Percentiles rank a stretch among this genome's conserved stretches.
Conservation (phyloP, 2,113 vertebrate genomes). For the Campylomormyrus numenius region DNA sequence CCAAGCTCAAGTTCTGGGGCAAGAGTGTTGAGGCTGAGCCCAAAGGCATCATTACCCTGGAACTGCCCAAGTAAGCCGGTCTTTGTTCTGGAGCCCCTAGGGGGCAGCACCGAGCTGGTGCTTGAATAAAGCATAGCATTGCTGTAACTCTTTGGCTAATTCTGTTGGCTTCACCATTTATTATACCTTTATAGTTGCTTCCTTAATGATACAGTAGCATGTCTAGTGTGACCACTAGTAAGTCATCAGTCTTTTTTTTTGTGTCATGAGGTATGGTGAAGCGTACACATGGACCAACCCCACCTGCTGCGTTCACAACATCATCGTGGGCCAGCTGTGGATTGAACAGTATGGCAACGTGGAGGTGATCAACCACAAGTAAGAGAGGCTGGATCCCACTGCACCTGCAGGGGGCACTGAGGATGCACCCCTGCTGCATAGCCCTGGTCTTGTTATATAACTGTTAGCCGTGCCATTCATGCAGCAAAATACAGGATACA, state of each 20-base stretch:
- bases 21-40: slow-evolving; percentile 97
- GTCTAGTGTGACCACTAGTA: not conserved
- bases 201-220: not conserved
- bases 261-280: slow-evolving; percentile 71
- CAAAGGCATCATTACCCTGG: slow-evolving; percentile 90
- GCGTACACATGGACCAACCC: slow-evolving; percentile 97
- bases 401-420: not conserved
- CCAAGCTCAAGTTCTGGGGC: slow-evolving; percentile 98
- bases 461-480: not conserved
- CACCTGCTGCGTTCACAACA: slow-evolving; percentile 96
- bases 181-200: not conserved
- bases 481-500: not conserved
- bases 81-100: not conserved
- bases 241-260: not conserved
- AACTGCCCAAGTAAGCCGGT: slow-evolving; percentile 82
- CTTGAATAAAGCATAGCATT: not conserved
- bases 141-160: not conserved
- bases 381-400: slow-evolving; percentile 29
- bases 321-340: slow-evolving; percentile 97
- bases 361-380: slow-evolving; percentile 94
- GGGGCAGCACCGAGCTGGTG: not conserved
- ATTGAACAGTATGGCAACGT: slow-evolving; percentile 94
- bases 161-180: not conserved
- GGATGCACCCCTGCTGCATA: not conserved
- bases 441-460: not conserved